Conservation (phyloP, 2,888 invertebrate species). For the Drosophila seclusa region DNA sequence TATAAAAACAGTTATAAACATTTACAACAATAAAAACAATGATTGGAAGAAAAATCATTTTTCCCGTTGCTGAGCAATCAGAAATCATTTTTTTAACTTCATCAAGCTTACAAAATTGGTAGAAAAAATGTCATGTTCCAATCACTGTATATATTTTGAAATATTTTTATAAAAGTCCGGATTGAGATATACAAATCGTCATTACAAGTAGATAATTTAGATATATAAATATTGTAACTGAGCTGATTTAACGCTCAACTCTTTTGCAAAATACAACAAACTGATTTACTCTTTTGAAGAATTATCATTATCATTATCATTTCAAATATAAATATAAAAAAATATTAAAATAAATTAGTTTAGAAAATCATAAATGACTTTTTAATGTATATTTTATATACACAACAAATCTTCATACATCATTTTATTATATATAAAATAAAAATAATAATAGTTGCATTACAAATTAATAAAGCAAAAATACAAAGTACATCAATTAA, state of each 20-base stretch:
- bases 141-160: neutral
- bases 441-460: slow-evolving; percentile 59
- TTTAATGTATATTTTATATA: slow-evolving; percentile 80
- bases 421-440: slow-evolving; percentile 60
- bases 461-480: slow-evolving; percentile 78
- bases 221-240: neutral
- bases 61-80: neutral
- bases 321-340: slow-evolving; percentile 16
- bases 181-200: neutral
- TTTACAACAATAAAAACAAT: neutral
- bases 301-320: neutral
- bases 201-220: neutral
- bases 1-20: neutral
- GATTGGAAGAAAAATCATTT: neutral
- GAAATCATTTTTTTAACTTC: neutral
- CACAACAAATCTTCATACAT: slow-evolving; percentile 73
- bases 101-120: neutral
- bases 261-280: neutral
- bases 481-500: slow-evolving; percentile 56
- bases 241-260: slow-evolving; percentile 5
- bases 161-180: neutral
- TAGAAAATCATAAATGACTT: slow-evolving; percentile 69
- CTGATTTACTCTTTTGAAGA: neutral
- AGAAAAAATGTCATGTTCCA: neutral
- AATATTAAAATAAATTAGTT: slow-evolving; percentile 22